Evolutionary conservation across 2,113 vertebrate species (phyloP).

Genomic region (Coregonus clupeaformis): DNA sequence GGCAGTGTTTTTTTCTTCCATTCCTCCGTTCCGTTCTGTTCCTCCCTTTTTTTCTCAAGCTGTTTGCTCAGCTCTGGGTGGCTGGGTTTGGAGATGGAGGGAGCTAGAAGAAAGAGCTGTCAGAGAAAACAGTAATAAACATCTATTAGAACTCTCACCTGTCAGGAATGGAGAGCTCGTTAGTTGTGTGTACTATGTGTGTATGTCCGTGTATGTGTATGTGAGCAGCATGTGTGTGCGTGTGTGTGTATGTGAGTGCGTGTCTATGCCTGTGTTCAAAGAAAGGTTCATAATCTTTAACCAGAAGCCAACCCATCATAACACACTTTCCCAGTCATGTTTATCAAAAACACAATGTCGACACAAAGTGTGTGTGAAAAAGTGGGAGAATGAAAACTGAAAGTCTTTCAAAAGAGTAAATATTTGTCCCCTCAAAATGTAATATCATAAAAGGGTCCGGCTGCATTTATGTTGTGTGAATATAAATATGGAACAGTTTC

Average conservation of each 20-base stretch:
- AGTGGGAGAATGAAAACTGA: neutral
- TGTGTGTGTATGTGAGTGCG: neutral
- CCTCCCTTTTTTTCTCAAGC: conserved; percentile 10
- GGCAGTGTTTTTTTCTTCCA: conserved; percentile 45
- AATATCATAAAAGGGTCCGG: too few species aligned
- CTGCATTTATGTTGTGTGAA: too few species aligned
- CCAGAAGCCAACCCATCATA: too few species aligned
- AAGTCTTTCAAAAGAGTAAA: too few species aligned
- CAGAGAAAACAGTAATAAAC: conserved; percentile 19
- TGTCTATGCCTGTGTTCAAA: neutral
- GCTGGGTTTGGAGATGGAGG: conserved; percentile 43
- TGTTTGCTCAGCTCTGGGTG: conserved; percentile 53
- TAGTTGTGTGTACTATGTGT: neutral
- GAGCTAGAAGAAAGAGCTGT: conserved; percentile 2
- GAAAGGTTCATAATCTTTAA: too few species aligned
- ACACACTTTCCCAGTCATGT: too few species aligned
- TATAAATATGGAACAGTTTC: too few species aligned
- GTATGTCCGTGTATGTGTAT: neutral
- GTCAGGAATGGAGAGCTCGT: conserved; percentile 11
- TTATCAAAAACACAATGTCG: too few species aligned
- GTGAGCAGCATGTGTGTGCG: conserved; percentile 8
- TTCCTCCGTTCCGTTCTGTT: conserved; percentile 22
- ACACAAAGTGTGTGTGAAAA: conserved; percentile 2
- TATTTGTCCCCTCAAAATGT: too few species aligned
- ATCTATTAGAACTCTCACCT: conserved; percentile 21